Base-by-base conservation (phyloP, 1,140 invertebrate species). In the Condylostylus longicornis region DNA sequence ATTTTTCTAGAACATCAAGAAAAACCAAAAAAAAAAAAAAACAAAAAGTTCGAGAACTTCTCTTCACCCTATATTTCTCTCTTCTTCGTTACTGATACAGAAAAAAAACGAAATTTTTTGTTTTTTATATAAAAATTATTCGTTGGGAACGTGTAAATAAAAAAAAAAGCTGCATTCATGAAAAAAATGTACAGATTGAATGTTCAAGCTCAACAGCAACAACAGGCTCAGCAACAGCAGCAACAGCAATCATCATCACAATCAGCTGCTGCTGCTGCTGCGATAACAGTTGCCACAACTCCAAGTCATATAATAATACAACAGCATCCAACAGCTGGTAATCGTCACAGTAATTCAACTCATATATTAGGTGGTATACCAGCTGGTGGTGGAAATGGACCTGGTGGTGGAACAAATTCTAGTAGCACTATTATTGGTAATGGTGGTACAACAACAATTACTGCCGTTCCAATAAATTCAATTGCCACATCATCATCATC, bases 181-280 rank as follows among this genome's bases (percentile, higher is more conserved):
- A n/a, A n/a, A n/a, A n/a, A n/a, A n/a, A 57, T 57, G 54, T 56
- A 56, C 46, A 50, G 51, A 39, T 45, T 57, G 45, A 57, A 57
- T 52, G 47, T 45, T 25, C 45, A 43, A 45, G 42, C 42, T 42
- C 46, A 27, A 42, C 42, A 40, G 21, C 33, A 36, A 30, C 20
- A 42, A 14, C 41, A 40, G 15, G 41, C 42, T 9, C 45, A 40
- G 13, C 51, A 40, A 33, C 41, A 49, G 33, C 41, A 38, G 18
- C 36, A 38, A 20, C 25, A 21, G 23, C 44, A 37, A 14, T 14
- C 12, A n/a, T 12, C 15, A 28, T 17, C 18, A 18, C 19, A 18
- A n/a, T 18, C 2, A 7, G 8, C 20, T 27, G n/a, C 19, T 18
- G 1, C 6, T n/a, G 23, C 23, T 8, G 23, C 23, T n/a, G 41